These are phyloP conservation scores for Ibidorhyncha struthersii DNA, from an alignment of 2,113 vertebrate species.

Conservation along the genomic window DNA sequence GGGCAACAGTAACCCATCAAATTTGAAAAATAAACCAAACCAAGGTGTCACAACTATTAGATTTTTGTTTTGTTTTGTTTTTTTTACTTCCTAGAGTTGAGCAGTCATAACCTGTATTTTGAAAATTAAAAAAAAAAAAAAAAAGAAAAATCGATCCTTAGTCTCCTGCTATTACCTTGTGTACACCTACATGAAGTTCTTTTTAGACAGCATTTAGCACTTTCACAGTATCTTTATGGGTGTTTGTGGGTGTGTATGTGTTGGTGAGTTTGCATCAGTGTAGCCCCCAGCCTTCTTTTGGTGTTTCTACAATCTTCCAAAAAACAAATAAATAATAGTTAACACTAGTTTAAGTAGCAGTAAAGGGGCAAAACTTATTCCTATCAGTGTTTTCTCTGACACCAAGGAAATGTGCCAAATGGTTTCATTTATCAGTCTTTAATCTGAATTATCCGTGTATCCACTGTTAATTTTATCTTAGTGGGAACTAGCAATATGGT, in stretches of 20 bases:
- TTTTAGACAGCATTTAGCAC: background rate
- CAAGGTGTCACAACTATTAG: background rate
- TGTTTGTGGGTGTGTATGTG: background rate
- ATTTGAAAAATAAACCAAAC: background rate
- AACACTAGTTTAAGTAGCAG: background rate
- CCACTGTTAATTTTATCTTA: background rate
- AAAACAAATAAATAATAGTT: background rate
- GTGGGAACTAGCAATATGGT: background rate
- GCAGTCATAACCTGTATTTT: background rate
- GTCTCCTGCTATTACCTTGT: background rate
- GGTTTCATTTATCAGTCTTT: background rate
- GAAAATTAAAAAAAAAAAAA: background rate
- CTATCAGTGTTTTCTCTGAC: background rate
- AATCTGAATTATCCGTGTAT: background rate
- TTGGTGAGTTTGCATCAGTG: background rate
- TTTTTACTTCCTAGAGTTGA: background rate
- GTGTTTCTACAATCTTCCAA: background rate
- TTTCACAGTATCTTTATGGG: background rate
- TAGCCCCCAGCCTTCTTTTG: background rate
- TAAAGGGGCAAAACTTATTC: background rate
- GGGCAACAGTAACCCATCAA: background rate
- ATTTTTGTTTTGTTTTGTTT: too few relatives aligned
- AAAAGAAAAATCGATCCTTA: fast-evolving
- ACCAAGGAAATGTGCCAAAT: background rate
- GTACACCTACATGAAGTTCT: too few relatives aligned